These are phyloP conservation scores for Euphonia xanthogaster DNA, from an alignment of 2,797 vertebrate genomes.

Conservation along the genomic window DNA sequence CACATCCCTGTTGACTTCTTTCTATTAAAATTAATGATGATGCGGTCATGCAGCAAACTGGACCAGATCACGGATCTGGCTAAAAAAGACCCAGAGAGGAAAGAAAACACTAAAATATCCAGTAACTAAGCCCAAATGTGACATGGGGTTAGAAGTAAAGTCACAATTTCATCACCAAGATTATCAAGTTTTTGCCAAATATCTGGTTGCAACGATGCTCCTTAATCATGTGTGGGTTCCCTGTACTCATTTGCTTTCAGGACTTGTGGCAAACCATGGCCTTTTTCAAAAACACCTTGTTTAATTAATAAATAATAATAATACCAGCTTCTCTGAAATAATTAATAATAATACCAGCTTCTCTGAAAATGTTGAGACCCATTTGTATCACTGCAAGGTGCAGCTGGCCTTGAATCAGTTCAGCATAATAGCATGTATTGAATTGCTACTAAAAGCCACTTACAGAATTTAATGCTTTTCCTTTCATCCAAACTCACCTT, in stretches of 20 bases:
- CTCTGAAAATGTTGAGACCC: not conserved
- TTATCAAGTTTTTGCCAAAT: not conserved
- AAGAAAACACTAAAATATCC: not conserved
- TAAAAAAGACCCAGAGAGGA: not conserved
- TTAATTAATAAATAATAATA: too few species aligned
- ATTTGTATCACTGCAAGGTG: not conserved
- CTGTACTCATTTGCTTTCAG: not conserved
- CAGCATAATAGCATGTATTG: not conserved
- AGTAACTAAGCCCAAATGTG: not conserved
- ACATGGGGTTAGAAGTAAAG: not conserved
- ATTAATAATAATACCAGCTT: not conserved
- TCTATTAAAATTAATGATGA: not conserved
- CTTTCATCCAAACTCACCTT: not conserved
- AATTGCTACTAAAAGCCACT: not conserved
- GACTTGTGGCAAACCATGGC: not conserved
- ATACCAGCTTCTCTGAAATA: too few species aligned
- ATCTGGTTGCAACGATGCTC: not conserved
- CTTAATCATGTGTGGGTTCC: not conserved
- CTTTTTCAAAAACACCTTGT: conserved; percentile 30
- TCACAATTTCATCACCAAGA: not conserved
- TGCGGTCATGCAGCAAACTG: not conserved
- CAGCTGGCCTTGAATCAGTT: not conserved
- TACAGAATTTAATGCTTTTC: not conserved
- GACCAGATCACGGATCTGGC: not conserved
- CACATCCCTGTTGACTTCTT: not conserved